Evolutionary conservation across 2,113 vertebrate genomes (phyloP), one percentile per base, ranked within the genome.

Genomic region (Sapajus apella): DNA sequence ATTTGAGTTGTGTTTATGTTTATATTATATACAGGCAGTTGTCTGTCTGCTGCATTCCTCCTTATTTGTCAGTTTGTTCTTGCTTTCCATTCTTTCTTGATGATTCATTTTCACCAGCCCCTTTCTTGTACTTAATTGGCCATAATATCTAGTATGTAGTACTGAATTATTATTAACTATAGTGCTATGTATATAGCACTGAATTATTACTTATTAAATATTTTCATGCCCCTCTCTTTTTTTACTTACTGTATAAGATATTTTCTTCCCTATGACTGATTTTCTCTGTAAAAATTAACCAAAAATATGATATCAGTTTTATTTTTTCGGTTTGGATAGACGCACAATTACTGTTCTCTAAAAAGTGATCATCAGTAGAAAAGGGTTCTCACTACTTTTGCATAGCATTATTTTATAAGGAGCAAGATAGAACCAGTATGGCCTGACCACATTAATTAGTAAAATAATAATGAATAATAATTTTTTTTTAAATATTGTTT

Each of bases 391-490:
- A 94, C 13, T 76, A 6, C 80, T 84, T 64, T 87, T 87, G 14
- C n/a, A 68, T 43, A 47, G 4, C 32, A 77, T 80, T 32, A 77
- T 84, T 96, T 95, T 87, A 64, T 89, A 86, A 95, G 45, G 47
- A 87, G 14, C 37, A 77, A 79, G 80, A 56, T 94, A 23, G 35
- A 96, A 58, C 27, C 45, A 84, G 3, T 56, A 2, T 87, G 37
- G 4, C 20, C 84, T 95, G 21, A 75, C 18, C 35, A 90, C 70
- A 87, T 91, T 35, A 88, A 47, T 83, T 77, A 92, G 21, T 87
- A 64, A 88, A 86, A 76, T 58, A 58, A 8, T 95, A 70, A 64
- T 93, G 58, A 97, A 96, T n/a, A n/a, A n/a, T n/a, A 40, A 2
- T 40, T 95, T 10, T 47, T 43, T 37, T 72, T 90, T 87, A 80